phyloP scores from a whole-genome alignment of 2,888 invertebrate species.

The Acrocera orbiculus region DNA sequence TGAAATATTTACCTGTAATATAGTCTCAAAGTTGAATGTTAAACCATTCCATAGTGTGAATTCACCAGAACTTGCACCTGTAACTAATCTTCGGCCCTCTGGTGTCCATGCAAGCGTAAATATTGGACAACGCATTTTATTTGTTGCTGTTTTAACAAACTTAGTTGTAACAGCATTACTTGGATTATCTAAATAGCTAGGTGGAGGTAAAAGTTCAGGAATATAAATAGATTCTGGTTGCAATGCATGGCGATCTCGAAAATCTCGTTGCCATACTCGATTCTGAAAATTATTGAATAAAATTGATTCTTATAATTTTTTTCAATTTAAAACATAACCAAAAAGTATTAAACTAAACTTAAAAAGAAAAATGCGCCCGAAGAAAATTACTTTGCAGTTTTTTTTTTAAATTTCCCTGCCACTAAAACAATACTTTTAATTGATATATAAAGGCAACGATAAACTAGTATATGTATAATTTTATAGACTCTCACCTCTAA shows the following conservation, averaged over 20 bases:
- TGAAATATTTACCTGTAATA: slow-evolving; percentile 60
- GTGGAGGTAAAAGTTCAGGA: slow-evolving; percentile 83
- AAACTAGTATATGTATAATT: slow-evolving; percentile 1
- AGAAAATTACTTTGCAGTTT: too few species aligned
- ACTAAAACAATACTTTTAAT: too few species aligned
- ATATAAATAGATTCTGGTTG: slow-evolving; percentile 94
- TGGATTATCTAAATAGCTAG: slow-evolving; percentile 85
- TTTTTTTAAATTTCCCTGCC: too few species aligned
- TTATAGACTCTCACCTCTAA: slow-evolving; percentile 62
- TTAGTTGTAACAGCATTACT: slow-evolving; percentile 89
- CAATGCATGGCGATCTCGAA: slow-evolving; percentile 68
- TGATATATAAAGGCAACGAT: neutral
- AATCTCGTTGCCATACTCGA: slow-evolving; percentile 90
- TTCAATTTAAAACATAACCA: neutral
- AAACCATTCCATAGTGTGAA: slow-evolving; percentile 99
- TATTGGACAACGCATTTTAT: slow-evolving; percentile 98
- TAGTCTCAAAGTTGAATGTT: slow-evolving; percentile 99
- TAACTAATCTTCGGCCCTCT: slow-evolving; percentile 91
- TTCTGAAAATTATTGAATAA: slow-evolving; percentile 41
- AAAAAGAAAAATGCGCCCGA: too few species aligned
- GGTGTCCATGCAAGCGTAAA: slow-evolving; percentile 99
- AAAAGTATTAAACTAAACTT: neutral
- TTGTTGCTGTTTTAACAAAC: slow-evolving; percentile 98
- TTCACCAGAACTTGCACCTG: slow-evolving; percentile 97
- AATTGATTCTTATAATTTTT: neutral